These are phyloP conservation scores for Alectura lathami DNA, from an alignment of 2,113 vertebrate genomes.

Conservation along the genomic window DNA sequence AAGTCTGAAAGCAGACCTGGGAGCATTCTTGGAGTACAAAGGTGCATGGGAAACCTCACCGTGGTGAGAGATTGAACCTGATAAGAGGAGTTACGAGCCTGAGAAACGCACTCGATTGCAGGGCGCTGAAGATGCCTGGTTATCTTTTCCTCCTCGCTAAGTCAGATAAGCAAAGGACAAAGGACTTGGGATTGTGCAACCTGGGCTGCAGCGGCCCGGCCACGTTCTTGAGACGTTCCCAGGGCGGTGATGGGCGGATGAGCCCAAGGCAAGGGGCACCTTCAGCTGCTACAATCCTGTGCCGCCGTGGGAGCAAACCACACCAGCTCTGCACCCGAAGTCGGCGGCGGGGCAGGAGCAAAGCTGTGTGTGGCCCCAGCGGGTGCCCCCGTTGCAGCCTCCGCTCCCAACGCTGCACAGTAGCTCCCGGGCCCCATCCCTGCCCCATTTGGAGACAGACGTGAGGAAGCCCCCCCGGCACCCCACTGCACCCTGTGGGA, in stretches of 20 bases:
- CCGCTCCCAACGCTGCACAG: rapidly evolving
- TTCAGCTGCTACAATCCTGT: neutral
- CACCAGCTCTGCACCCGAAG: rapidly evolving
- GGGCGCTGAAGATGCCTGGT: constrained; percentile 36
- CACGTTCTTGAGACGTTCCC: constrained; percentile 23
- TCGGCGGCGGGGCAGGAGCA: neutral
- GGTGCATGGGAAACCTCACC: constrained; percentile 73
- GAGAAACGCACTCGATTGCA: constrained; percentile 51
- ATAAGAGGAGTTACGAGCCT: constrained; percentile 67
- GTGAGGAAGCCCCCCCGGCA: rapidly evolving
- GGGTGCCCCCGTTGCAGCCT: neutral
- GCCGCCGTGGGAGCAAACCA: neutral
- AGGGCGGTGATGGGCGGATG: neutral
- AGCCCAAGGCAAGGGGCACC: neutral
- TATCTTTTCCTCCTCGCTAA: constrained; percentile 56
- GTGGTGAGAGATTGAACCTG: constrained; percentile 49
- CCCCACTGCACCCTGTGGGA: rapidly evolving
- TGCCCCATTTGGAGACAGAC: rapidly evolving
- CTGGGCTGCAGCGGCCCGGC: neutral
- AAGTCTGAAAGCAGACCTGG: constrained; percentile 55
- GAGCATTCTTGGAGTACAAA: constrained; percentile 76
- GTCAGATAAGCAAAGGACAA: constrained; percentile 69
- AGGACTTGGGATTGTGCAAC: constrained; percentile 29
- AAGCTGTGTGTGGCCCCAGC: too few relatives aligned
- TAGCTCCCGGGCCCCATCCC: neutral